Evolutionary conservation across 1,140 invertebrate genomes (phyloP), one percentile per base, ranked within the genome.

Genomic region (Pachyrhynchus sulphureomaculatus): DNA sequence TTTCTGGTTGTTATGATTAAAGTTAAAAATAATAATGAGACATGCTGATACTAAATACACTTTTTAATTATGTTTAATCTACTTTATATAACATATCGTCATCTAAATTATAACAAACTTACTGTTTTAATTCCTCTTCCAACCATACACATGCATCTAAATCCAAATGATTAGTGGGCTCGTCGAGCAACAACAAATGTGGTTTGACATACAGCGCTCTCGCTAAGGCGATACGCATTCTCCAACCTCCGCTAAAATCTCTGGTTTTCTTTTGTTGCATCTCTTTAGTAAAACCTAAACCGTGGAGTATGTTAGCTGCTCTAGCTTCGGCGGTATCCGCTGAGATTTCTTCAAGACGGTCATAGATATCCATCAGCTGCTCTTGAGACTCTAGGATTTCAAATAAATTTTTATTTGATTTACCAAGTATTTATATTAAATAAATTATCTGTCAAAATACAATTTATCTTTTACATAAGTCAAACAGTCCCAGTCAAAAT

Each of bases 131-230:
- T 80, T 99, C 96, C 77, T 96, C 93, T 79, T 99, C 96, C 20
- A 99, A 83, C 97, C 97, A 99, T n/a, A 99, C 96, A 80, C 96
- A 99, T 39, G 96, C 96, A 75, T 99, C 97, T 69, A 99, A 86
- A 84, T 99, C 97, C 70, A 99, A 84, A 79, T 99, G 96, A 82
- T 99, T 99, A 1, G 96, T 99, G 37, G 96, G 96, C 81, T 99
- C 96, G 76, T 98, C 96, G 13, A 99, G 81, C 17, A 98, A 78
- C 52, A 98, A 79, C 37, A 99, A 77, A 84, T 98, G 96, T 8
- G 96, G 96, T 85, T 96, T 88, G 3, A 93, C 90, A 67, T 92
- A 94, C 12, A 94, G 75, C 9, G 91, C 91, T 77, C 93, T 83
- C n/a, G 98, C 98, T 21, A 99, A 79, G n/a, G 96, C 93, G 70